Base-by-base conservation (phyloP, 2,797 vertebrate species). In the Periparus ater region DNA sequence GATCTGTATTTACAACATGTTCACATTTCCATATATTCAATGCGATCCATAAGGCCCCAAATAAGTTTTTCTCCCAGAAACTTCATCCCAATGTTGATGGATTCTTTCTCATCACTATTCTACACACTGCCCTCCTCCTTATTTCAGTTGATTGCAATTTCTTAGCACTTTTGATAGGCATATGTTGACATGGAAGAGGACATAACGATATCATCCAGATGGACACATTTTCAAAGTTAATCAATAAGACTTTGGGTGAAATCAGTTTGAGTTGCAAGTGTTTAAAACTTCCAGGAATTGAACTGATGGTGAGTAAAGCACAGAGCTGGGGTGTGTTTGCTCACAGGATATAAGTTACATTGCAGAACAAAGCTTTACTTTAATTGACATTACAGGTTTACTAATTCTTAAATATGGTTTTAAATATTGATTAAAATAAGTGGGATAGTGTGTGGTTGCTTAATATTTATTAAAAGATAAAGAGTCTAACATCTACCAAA, bases 201-300 rank as follows among this genome's bases (percentile, higher is more conserved):
- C 72, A 58, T 68, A 83, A 71, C 9, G 34, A 61, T 82, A 92
- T 45, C 72, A 88, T 93, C 91, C 85, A 85, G 80, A 91, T 84
- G 88, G 95, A 78, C 82, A 86, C 61, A 70, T 93, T 93, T 96
- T 94, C 36, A 55, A 92, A 94, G 72, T 72, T 93, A 70, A 83
- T 91, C 93, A 75, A 47, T 95, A 72, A 93, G 61, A 93, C 25
- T 87, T 87, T 40, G 63, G 72, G 9, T 29, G 57, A 93, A 95
- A 54, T 87, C 54, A 85, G 53, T 30, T 68, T 74, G 67, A 96
- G 72, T 44, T 83, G 66, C 27, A 83, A 89, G 72, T 15, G 13
- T 66, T 93, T 66, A 73, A 57, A 85, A 93, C 62, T 92, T 90
- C 40, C 30, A 75, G 48, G 93, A 93, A 70, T 4, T 66, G 55